Percentiles rank a stretch among this genome's conserved stretches.
These are phyloP conservation scores for Pseudochirops cupreus DNA, from an alignment of 2,797 vertebrate species.

Conservation along the genomic window DNA sequence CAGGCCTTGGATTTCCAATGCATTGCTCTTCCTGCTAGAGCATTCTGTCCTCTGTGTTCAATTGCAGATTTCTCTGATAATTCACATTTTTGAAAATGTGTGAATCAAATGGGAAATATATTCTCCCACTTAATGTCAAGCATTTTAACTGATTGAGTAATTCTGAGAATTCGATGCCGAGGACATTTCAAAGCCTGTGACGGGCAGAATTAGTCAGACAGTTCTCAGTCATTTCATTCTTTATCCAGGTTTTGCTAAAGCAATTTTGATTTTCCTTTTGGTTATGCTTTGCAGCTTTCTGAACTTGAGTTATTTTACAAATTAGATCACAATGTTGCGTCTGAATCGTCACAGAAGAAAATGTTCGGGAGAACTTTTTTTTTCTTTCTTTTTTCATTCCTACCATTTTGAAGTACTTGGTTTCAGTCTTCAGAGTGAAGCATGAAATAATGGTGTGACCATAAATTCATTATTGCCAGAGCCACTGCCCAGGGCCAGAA, in stretches of 20 bases:
- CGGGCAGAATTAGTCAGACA: background rate
- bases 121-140: conserved; percentile 13
- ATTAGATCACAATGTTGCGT: background rate
- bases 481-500: background rate
- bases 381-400: background rate
- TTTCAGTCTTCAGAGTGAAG: conserved; percentile 58
- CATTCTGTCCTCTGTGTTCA: conserved; percentile 14
- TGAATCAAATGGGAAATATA: conserved; percentile 31
- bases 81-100: conserved; percentile 24
- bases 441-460: conserved; percentile 44
- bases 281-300: conserved; percentile 12
- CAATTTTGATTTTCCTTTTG: conserved; percentile 42
- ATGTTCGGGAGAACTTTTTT: background rate
- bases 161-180: conserved; percentile 33
- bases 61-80: conserved; percentile 8
- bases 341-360: conserved; percentile 17
- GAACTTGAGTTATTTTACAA: conserved; percentile 32
- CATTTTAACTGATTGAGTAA: background rate
- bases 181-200: background rate
- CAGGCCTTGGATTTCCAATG: background rate
- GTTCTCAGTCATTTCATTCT: conserved; percentile 15
- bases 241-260: conserved; percentile 33
- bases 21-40: background rate
- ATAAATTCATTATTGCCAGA: background rate
- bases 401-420: conserved; percentile 44